Evolutionary conservation across 2,888 invertebrate species (phyloP).

Genomic region (Luperina nickerlii): DNA sequence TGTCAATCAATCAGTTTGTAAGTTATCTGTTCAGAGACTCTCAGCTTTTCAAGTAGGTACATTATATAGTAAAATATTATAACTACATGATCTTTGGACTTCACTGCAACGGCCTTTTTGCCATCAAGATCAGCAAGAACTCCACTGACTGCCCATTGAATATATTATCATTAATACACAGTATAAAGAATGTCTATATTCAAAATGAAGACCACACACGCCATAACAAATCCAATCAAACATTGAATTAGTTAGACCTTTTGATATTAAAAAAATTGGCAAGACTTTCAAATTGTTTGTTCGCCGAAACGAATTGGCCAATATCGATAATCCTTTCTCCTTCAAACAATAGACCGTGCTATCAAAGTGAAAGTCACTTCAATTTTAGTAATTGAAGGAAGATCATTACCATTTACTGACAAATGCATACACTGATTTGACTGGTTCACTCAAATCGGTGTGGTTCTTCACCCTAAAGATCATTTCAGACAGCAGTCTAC

Average conservation of each 20-base stretch:
- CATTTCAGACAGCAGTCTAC: neutral
- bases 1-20: too few relatives aligned
- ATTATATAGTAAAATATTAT: neutral
- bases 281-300: constrained; percentile 47
- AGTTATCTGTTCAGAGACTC: neutral
- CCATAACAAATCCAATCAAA: constrained; percentile 18
- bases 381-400: constrained; percentile 48
- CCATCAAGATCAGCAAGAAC: neutral
- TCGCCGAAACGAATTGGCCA: constrained; percentile 53
- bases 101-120: neutral
- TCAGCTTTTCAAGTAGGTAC: neutral
- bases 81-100: too few relatives aligned
- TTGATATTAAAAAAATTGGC: constrained; percentile 30
- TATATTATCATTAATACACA: neutral
- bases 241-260: constrained; percentile 17
- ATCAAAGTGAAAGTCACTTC: constrained; percentile 54
- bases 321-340: constrained; percentile 64
- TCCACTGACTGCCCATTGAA: neutral
- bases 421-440: neutral
- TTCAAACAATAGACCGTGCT: constrained; percentile 44
- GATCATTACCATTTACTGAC: neutral
- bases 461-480: neutral
- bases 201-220: constrained; percentile 4
- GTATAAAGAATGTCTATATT: neutral
- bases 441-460: too few relatives aligned